Evolutionary conservation across 2,113 vertebrate genomes (phyloP), one percentile per base, ranked within the genome.

Genomic region (Seriola quinqueradiata): DNA sequence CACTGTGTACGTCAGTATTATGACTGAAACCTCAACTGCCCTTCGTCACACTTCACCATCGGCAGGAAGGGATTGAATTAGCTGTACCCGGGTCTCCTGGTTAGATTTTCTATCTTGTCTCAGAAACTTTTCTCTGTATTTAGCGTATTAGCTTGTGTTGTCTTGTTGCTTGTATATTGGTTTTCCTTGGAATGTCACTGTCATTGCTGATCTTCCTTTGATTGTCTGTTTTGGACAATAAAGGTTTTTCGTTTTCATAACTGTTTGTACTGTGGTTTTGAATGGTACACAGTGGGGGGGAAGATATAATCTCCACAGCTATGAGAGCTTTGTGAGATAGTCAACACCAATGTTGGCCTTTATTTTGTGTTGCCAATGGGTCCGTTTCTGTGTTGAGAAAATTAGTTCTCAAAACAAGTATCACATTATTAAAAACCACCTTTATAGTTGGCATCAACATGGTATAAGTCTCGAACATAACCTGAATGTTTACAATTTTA

Each of bases 131-230:
- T 81, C 60, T 85, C 63, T 83, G 83, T 90, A 82, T 67, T 78
- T 91, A 87, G 85, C 36, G 0, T 21, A 57, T 81, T 86, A 86
- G 83, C 76, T 75, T 54, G 82, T 90, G 82, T 90, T 71, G 80
- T 87, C 82, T 67, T 89, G 78, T 90, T 94, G 92, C 93, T 93
- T 93, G 92, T 93, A 73, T 79, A 83, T 87, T 40, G 78, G 28
- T 79, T 88, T 72, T 21, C 36, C 54, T 80, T 76, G 79, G 64
- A 55, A 63, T 72, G 82, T 89, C 78, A 81, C 84, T 52, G 67
- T 89, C 71, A 74, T 72, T 61, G 76, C 84, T 65, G 59, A 84
- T 82, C 76, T 61, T 70, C 78, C 78, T 90, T 82, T 82, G 75
- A 72, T 79, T 72, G 79, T 90, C 54, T 70, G 72, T 89, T 93